A percentile compares a stretch with the other conserved stretches of the same genome.
These are phyloP conservation scores for Ovis canadensis DNA, from an alignment of 2,113 vertebrate genomes.

Conservation along the genomic window DNA sequence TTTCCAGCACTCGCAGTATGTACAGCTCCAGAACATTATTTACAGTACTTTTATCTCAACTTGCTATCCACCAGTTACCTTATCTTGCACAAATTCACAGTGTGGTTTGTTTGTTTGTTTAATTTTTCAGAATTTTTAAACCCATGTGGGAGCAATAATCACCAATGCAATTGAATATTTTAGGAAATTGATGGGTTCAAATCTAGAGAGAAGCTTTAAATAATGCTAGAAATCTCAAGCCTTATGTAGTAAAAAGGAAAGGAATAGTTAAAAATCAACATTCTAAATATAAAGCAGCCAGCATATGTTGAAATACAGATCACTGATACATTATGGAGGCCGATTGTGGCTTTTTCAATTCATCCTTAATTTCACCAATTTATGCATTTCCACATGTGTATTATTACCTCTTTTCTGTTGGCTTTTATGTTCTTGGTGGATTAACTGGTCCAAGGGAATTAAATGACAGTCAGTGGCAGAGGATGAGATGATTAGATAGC, in stretches of 20 bases:
- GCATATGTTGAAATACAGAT: not conserved
- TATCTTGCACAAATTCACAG: not conserved
- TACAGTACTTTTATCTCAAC: constrained; percentile 9
- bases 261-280: constrained; percentile 1
- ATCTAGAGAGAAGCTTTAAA: not conserved
- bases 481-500: not conserved
- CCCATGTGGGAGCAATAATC: not conserved
- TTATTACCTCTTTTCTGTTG: not conserved
- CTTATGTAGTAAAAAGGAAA: not conserved
- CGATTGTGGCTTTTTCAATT: not conserved
- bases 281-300: not conserved
- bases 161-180: not conserved
- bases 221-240: not conserved
- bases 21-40: not conserved
- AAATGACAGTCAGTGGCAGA: not conserved
- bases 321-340: not conserved
- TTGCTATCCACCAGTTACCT: not conserved
- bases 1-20: not conserved
- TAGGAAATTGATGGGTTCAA: not conserved
- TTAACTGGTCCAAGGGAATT: not conserved
- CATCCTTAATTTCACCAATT: not conserved
- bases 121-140: constrained; percentile 7
- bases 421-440: not conserved
- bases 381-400: not conserved
- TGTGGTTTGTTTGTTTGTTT: not conserved